These are phyloP conservation scores for Nycticorax nycticorax DNA, from an alignment of 2,113 vertebrate genomes.

Conservation along the genomic window DNA sequence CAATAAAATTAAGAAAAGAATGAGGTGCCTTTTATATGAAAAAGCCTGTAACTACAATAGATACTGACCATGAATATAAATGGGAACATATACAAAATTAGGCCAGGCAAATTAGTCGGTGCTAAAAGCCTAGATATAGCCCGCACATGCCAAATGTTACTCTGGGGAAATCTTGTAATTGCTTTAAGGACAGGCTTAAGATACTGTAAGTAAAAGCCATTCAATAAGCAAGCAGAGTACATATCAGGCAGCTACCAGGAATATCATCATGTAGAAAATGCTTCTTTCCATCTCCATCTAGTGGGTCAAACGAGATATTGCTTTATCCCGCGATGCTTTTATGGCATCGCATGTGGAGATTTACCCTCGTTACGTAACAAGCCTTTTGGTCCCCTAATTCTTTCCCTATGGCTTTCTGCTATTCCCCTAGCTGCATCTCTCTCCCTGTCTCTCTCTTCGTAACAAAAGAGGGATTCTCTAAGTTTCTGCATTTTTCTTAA, in stretches of 20 bases:
- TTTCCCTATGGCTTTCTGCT: neutral
- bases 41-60: slow-evolving; percentile 33
- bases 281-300: slow-evolving; percentile 73
- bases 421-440: neutral
- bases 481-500: neutral
- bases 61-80: slow-evolving; percentile 54
- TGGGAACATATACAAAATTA: slow-evolving; percentile 48
- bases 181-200: slow-evolving; percentile 49
- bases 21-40: neutral
- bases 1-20: slow-evolving; percentile 36
- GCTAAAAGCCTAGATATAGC: slow-evolving; percentile 47
- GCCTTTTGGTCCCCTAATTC: neutral
- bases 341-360: neutral
- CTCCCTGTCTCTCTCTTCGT: neutral
- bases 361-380: neutral
- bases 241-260: neutral
- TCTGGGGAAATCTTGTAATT: slow-evolving; percentile 49
- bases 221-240: neutral
- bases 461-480: neutral
- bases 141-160: neutral
- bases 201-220: slow-evolving; percentile 52
- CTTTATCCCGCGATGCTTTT: neutral
- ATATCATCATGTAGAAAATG: neutral
- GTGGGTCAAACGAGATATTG: slow-evolving; percentile 43
- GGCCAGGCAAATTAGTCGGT: slow-evolving; percentile 18